Percentiles rank a stretch among this genome's conserved stretches.
Evolutionary conservation across 2,797 vertebrate genomes (phyloP).

Genomic region (Chelidonichthys spinosus): DNA sequence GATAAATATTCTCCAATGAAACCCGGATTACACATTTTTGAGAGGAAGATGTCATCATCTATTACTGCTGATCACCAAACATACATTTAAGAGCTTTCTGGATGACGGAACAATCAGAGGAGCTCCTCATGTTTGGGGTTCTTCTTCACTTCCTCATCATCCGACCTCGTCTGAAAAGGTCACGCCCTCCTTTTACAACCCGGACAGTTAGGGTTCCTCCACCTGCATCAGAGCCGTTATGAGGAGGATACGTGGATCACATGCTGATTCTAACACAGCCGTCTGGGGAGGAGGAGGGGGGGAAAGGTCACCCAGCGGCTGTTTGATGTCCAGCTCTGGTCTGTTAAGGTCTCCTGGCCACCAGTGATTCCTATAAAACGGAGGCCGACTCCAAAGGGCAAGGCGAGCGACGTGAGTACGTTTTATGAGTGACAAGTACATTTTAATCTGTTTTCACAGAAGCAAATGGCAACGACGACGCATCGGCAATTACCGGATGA

Average conservation of each 20-base stretch:
- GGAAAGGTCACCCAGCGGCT: slow-evolving; percentile 74
- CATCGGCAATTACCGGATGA: slow-evolving; percentile 68
- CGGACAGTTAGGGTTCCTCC: slow-evolving; percentile 31
- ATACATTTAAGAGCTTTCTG: slow-evolving; percentile 27
- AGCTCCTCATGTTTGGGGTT: background rate
- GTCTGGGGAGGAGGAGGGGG: slow-evolving; percentile 49
- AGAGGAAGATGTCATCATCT: slow-evolving; percentile 22
- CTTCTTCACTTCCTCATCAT: slow-evolving; percentile 20
- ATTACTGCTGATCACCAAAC: background rate
- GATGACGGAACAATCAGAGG: too few species aligned
- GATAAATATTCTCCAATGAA: background rate
- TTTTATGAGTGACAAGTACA: slow-evolving; percentile 59
- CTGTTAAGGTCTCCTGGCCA: slow-evolving; percentile 63
- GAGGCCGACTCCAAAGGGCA: slow-evolving; percentile 69
- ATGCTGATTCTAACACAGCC: slow-evolving; percentile 50
- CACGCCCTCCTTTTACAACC: slow-evolving; percentile 43
- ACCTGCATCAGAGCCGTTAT: slow-evolving; percentile 55
- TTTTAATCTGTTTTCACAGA: slow-evolving; percentile 65
- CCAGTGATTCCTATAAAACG: slow-evolving; percentile 58
- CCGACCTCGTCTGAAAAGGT: slow-evolving; percentile 33
- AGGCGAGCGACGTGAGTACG: slow-evolving; percentile 43
- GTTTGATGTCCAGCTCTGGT: slow-evolving; percentile 64
- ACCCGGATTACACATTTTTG: background rate
- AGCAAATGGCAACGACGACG: slow-evolving; percentile 37
- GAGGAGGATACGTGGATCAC: slow-evolving; percentile 37